A percentile compares a stretch with the other conserved stretches of the same genome.
Evolutionary conservation across 2,888 invertebrate species (phyloP).

Genomic region (Nemoura dubitans): DNA sequence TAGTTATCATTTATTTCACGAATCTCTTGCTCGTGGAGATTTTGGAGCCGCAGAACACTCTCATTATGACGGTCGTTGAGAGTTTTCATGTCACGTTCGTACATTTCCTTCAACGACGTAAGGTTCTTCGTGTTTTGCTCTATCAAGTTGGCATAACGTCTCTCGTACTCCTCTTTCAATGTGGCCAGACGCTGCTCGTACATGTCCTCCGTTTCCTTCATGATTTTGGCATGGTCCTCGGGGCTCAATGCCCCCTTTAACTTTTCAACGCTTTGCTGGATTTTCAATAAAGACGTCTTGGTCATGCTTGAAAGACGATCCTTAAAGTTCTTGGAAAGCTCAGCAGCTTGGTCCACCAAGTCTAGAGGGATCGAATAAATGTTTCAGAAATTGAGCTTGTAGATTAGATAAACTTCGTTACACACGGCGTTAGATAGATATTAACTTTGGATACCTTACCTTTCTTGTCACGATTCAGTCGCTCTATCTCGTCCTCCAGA

Average conservation of each 20-base stretch:
- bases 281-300: not conserved
- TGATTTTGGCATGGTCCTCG: slow-evolving; percentile 2
- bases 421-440: not conserved
- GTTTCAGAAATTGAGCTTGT: too few relatives aligned
- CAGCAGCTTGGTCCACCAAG: not conserved
- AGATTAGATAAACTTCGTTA: not conserved
- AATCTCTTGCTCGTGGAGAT: slow-evolving; percentile 64
- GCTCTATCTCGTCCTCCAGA: slow-evolving; percentile 18
- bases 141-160: not conserved
- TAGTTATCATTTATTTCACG: slow-evolving; percentile 63
- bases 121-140: not conserved
- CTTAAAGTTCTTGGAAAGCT: slow-evolving; percentile 1
- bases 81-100: slow-evolving; percentile 65
- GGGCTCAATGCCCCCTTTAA: slow-evolving; percentile 10
- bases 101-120: slow-evolving; percentile 62
- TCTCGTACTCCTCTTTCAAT: slow-evolving; percentile 26
- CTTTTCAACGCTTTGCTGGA: slow-evolving; percentile 18
- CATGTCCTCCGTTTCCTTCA: not conserved
- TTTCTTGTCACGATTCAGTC: slow-evolving; percentile 22
- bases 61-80: slow-evolving; percentile 65
- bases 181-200: not conserved
- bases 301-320: not conserved
- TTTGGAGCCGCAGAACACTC: slow-evolving; percentile 66
- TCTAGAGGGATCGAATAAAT: not conserved
- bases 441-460: slow-evolving; percentile 24